Conservation (phyloP, 2,888 invertebrate genomes). For the Cryptops parisi region DNA sequence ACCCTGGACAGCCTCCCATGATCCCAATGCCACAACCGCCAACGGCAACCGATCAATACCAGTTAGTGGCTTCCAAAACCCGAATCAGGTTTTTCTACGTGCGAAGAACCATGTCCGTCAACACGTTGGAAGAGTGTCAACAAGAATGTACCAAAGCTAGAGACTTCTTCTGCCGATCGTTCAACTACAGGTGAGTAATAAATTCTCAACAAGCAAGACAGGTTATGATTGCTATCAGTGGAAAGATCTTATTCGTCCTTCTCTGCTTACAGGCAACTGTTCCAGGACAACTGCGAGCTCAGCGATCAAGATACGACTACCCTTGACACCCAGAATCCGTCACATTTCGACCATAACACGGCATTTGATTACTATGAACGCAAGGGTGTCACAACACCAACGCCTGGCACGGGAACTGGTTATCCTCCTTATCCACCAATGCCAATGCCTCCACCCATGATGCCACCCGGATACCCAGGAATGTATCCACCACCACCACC, state of each 20-base stretch:
- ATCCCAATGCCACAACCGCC: not conserved
- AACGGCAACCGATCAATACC: slow-evolving; percentile 17
- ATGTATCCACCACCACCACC: slow-evolving; percentile 7
- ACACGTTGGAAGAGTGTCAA: slow-evolving; percentile 64
- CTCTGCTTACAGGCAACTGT: slow-evolving; percentile 17
- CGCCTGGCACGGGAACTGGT: slow-evolving; percentile 3
- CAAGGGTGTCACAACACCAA: slow-evolving; percentile 34
- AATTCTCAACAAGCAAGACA: too few relatives aligned
- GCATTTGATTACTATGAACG: slow-evolving; percentile 54
- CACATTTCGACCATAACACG: slow-evolving; percentile 65
- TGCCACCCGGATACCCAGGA: slow-evolving; percentile 6
- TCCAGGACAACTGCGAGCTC: slow-evolving; percentile 66
- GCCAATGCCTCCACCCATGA: not conserved
- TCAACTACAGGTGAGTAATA: slow-evolving; percentile 62
- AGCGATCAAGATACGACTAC: slow-evolving; percentile 68
- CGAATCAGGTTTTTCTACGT: slow-evolving; percentile 65
- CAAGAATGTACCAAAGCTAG: slow-evolving; percentile 65
- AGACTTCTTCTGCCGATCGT: slow-evolving; percentile 71
- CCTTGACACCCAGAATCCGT: slow-evolving; percentile 67
- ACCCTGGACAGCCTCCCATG: slow-evolving; percentile 3
- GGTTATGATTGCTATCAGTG: too few relatives aligned
- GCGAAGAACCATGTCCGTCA: slow-evolving; percentile 53
- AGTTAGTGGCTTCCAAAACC: slow-evolving; percentile 51
- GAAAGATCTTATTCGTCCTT: not conserved
- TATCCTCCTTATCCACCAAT: not conserved